Conservation (phyloP, 2,113 vertebrate species). For the Tetrao urogallus region DNA sequence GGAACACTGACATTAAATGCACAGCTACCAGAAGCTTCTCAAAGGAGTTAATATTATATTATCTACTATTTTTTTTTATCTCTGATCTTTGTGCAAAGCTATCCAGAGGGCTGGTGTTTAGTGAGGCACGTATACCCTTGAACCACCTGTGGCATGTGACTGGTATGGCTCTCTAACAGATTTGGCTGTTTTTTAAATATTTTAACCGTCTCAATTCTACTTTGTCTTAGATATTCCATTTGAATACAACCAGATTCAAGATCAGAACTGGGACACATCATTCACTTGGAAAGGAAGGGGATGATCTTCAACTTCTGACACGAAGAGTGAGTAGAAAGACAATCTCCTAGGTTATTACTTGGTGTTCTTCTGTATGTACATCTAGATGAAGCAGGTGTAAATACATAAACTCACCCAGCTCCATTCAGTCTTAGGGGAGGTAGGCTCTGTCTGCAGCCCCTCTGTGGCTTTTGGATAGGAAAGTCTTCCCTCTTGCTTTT, state of each 20-base stretch:
- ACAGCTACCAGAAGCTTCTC: not conserved
- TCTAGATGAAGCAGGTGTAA: not conserved
- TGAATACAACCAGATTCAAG: not conserved
- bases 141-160: not conserved
- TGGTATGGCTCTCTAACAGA: not conserved
- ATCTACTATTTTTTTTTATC: not conserved
- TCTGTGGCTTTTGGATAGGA: not conserved
- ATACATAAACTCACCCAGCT: not conserved
- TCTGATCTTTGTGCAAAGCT: not conserved
- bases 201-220: not conserved
- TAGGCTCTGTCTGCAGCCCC: not conserved
- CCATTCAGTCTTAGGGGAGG: not conserved
- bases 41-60: not conserved
- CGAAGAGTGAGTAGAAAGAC: not conserved
- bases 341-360: rapidly evolving
- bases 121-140: not conserved
- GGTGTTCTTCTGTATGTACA: not conserved
- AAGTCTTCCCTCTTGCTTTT: not conserved
- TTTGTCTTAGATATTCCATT: not conserved
- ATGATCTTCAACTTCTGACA: not conserved
- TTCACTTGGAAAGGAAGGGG: not conserved
- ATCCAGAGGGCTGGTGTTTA: not conserved
- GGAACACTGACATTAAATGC: not conserved
- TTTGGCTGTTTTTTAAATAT: not conserved
- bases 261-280: not conserved